Evolutionary conservation across 2,888 invertebrate genomes (phyloP).

Genomic region (Tromatobia lineatoria): DNA sequence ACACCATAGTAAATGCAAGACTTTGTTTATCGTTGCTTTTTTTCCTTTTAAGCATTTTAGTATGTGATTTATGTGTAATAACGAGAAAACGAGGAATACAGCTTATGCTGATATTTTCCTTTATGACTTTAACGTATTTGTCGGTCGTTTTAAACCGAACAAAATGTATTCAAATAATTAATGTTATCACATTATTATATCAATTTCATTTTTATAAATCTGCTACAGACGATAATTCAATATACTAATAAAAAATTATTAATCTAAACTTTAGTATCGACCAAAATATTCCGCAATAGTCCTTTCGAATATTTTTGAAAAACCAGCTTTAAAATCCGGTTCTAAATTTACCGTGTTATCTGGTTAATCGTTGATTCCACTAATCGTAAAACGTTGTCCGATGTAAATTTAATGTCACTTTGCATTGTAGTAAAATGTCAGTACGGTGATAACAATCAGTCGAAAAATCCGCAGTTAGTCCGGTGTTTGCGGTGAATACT

Average conservation of each 20-base stretch:
- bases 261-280: too few species aligned
- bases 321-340: too few species aligned
- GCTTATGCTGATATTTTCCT: background rate
- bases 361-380: background rate
- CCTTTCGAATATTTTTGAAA: too few species aligned
- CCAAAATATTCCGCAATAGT: too few species aligned
- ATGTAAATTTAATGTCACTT: background rate
- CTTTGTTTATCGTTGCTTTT: conserved; percentile 8
- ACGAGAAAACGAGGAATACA: conserved; percentile 2
- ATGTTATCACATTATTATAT: too few species aligned
- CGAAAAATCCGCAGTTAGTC: background rate
- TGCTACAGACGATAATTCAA: too few species aligned
- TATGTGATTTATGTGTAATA: conserved; percentile 32
- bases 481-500: background rate
- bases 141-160: background rate
- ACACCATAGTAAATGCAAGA: background rate
- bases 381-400: background rate
- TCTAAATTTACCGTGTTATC: background rate
- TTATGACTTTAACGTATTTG: background rate
- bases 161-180: too few species aligned
- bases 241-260: too few species aligned
- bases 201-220: too few species aligned
- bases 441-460: background rate
- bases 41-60: conserved; percentile 15
- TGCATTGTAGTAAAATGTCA: background rate